These are phyloP conservation scores for Lagopus muta DNA, from an alignment of 2,113 vertebrate genomes.

Conservation along the genomic window DNA sequence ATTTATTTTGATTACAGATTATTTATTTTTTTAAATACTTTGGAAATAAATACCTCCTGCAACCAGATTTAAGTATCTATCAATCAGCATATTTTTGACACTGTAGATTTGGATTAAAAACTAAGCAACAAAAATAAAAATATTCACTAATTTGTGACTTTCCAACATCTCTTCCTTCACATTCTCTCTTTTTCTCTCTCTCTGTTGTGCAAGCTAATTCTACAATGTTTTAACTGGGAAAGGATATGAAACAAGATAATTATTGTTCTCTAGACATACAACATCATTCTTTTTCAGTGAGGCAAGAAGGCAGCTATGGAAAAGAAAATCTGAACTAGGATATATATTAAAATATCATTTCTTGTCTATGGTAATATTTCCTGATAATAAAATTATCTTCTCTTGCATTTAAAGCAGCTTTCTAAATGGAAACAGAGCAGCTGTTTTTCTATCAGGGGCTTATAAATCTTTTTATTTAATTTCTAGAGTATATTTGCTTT, in stretches of 20 bases:
- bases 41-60: neutral
- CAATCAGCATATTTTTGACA: neutral
- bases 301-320: neutral
- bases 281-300: neutral
- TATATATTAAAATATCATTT: neutral
- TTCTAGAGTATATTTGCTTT: slow-evolving; percentile 23
- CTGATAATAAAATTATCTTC: neutral
- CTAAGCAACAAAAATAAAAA: neutral
- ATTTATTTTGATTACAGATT: neutral
- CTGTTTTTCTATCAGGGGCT: neutral
- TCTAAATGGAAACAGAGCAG: neutral
- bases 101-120: neutral
- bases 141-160: neutral
- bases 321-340: neutral
- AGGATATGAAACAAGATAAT: neutral
- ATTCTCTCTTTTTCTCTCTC: neutral
- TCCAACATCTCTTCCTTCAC: neutral
- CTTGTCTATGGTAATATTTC: neutral
- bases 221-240: neutral
- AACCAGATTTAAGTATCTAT: neutral
- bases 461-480: neutral
- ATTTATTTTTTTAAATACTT: neutral
- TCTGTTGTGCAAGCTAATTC: neutral
- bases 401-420: neutral
- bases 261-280: neutral